These are phyloP conservation scores for Bombus fervidus DNA, from an alignment of 1,140 invertebrate species.

Conservation along the genomic window DNA sequence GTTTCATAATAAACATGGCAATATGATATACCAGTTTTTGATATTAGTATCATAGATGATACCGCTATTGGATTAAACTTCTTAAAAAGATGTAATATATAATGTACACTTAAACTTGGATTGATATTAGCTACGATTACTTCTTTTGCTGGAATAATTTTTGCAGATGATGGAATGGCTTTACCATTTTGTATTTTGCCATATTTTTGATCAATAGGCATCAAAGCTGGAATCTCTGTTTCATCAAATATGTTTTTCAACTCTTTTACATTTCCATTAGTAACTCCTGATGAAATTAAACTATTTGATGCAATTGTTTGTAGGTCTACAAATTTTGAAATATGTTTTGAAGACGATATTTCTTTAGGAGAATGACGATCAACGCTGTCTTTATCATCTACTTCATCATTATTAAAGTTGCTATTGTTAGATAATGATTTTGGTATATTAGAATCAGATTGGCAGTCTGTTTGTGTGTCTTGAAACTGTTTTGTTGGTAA, in stretches of 20 bases:
- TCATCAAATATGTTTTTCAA: not conserved
- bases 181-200: not conserved
- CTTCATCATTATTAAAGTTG: not conserved
- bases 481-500: not conserved
- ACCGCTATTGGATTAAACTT: conserved; percentile 72
- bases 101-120: conserved; percentile 53
- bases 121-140: conserved; percentile 75
- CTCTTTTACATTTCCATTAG: no score
- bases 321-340: not conserved
- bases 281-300: not conserved
- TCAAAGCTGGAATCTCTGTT: conserved; percentile 32
- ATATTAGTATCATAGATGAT: conserved; percentile 53
- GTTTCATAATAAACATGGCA: conserved; percentile 75
- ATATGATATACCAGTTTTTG: conserved; percentile 61
- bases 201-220: not conserved
- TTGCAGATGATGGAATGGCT: not conserved
- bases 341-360: not conserved
- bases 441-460: not conserved
- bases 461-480: not conserved
- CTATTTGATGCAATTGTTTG: not conserved
- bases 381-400: not conserved
- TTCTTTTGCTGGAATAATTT: conserved; percentile 57
- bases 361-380: not conserved
- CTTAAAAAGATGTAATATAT: conserved; percentile 73
- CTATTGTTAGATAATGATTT: not conserved